phyloP scores from a whole-genome alignment of 2,113 vertebrate genomes.

The Channa argus region DNA sequence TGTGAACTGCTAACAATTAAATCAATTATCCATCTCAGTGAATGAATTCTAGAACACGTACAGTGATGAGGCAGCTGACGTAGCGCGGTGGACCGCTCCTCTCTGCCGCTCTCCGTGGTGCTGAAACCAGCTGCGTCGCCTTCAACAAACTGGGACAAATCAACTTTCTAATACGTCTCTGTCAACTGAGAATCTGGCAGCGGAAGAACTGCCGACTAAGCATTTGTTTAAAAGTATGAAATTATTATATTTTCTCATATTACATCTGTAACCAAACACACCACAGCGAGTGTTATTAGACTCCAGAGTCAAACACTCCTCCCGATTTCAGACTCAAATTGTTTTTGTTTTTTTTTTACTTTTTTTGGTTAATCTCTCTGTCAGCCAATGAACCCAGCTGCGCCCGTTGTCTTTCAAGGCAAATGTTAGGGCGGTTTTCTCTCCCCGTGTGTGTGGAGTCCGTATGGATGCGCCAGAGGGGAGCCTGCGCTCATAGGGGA shows the following conservation, averaged over 20 bases:
- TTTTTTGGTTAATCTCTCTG: not conserved
- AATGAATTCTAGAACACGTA: too few species aligned
- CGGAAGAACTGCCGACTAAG: too few species aligned
- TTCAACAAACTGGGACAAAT: too few species aligned
- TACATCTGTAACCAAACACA: not conserved
- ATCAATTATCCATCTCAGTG: too few species aligned
- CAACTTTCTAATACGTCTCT: too few species aligned
- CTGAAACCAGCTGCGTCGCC: constrained; percentile 7
- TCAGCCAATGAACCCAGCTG: not conserved
- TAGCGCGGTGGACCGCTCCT: not conserved
- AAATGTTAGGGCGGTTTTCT: constrained; percentile 9
- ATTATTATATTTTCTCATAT: not conserved
- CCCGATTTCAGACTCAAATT: not conserved
- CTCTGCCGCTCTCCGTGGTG: constrained; percentile 30
- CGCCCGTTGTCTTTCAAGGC: not conserved
- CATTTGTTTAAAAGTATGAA: not conserved
- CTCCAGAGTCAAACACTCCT: not conserved
- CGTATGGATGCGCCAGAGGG: constrained; percentile 53
- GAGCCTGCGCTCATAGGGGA: constrained; percentile 68
- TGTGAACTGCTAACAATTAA: not conserved
- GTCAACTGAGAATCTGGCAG: too few species aligned
- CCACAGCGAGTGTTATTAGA: not conserved
- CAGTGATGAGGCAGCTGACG: too few species aligned
- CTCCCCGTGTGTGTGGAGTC: constrained; percentile 27
- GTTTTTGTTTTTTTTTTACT: too few species aligned